Evolutionary conservation across 2,797 vertebrate species (phyloP), one percentile per base, ranked within the genome.

Genomic region (Cyprinodon diabolis): DNA sequence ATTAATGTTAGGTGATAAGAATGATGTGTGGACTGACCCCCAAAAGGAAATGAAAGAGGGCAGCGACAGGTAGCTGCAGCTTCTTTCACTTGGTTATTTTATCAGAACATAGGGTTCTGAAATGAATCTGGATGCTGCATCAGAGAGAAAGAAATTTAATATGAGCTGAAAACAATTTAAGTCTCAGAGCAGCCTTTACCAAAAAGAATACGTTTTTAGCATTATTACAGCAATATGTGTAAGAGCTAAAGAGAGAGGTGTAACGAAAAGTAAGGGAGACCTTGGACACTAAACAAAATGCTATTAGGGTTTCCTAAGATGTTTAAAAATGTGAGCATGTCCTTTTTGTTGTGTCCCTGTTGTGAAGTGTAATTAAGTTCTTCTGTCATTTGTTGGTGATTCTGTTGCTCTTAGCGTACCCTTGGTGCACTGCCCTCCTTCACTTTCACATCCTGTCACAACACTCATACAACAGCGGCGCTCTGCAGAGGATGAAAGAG

Each of bases 401-500:
- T 48, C 71, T 19, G 6, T 45, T 2, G 66, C 86, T 82, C 70
- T 10, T 35, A 69, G 76, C 72, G 71, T n/a, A 35, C 74, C 75
- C 71, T 81, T 30, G 9, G 68, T 60, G 13, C 56, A 0, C 25
- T 65, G 56, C 45, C 30, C 69, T 66, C 55, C 17, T 77, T 88
- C 77, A 67, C 71, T 68, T 75, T 77, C 83, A 58, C 72, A 60
- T 85, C 68, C 66, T 80, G 83, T 88, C 80, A 86, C 68, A 62
- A 78, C 75, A 51, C 66, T 57, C 9, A 9, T 12, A 63, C 1
- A 57, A 40, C 55, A 83, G 77, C 52, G 0, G 57, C 0, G 40
- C 85, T 72, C 75, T 73, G 23, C 40, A 43, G 82, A 83, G 88
- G 75, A 90, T 81, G 72, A 84, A 82, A 78, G 72, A 74, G 74